Evolutionary conservation across 2,888 invertebrate species (phyloP), one percentile per base, ranked within the genome.

Genomic region (Panorpa germanica): DNA sequence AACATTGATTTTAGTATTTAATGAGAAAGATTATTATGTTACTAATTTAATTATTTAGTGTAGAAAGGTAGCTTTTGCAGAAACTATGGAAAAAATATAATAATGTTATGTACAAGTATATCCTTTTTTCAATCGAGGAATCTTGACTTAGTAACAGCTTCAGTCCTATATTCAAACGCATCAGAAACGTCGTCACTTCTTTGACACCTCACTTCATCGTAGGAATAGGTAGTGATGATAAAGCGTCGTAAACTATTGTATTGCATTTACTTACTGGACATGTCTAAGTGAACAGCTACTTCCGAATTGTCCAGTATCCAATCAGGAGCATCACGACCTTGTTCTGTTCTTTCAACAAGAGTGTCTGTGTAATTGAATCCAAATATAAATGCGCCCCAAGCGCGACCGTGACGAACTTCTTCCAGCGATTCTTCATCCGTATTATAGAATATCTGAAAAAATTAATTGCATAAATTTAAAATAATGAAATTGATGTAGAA

Each of bases 351-450:
- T 32, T 62, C 53, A 29, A 67, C 61, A 2, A 86, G 50, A 2
- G 72, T 63, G 4, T 56, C 53, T 0, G 85, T 75, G 50, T 82
- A 91, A 53, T 88, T 86, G 0, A 61, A 43, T 0, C 69, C 62
- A 38, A 91, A 78, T 4, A 69, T 60, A 8, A 91, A 48, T 0
- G 76, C 70, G 0, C 72, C 85, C 66, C 86, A 81, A 2, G 77
- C 69, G 35, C 67, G 57, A 1, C 86, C 88, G 19, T 57, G 58
- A 13, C 57, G 49, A 0, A 88, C 82, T 11, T 70, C 70, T 3
- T 61, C 44, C 39, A 63, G 59, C 0, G 82, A 88, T 1, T 59
- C 55, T 1, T 65, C 66, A 31, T 67, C 64, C 4, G 52, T 54
- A 4, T 60, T 55, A 35, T 65, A 69, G 22, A 53, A 53, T 38